Conservation (phyloP, 2,888 invertebrate genomes). For the Spicauda simplicius region DNA sequence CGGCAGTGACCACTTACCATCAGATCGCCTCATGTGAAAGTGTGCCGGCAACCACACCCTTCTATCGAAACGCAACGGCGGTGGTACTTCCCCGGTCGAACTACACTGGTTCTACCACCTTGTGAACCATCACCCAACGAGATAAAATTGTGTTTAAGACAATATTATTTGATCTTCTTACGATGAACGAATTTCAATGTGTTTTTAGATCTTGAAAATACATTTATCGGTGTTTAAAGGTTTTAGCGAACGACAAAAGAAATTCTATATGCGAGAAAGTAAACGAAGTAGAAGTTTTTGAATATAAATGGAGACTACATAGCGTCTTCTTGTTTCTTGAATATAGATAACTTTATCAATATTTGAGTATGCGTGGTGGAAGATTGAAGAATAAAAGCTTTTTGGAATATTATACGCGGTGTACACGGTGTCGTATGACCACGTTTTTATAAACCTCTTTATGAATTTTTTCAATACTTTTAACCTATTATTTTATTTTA, state of each 20-base stretch:
- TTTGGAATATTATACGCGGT: background rate
- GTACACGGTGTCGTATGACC: no score
- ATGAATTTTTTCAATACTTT: background rate
- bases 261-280: constrained; percentile 7
- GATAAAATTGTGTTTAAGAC: background rate
- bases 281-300: constrained; percentile 18
- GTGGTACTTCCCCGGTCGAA: no score
- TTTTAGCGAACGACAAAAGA: background rate
- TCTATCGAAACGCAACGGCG: no score
- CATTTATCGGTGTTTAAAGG: background rate
- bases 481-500: no score
- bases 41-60: no score
- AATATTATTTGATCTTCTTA: background rate
- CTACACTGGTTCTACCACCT: no score
- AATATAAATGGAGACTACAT: constrained; percentile 23
- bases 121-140: background rate
- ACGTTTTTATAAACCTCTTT: no score
- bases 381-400: constrained; percentile 3
- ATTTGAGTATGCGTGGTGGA: constrained; percentile 6
- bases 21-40: no score
- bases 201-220: constrained; percentile 9
- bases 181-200: constrained; percentile 2
- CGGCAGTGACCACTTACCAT: no score
- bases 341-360: constrained; percentile 19
- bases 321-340: background rate